Conservation (phyloP, 2,797 vertebrate species). For the Poecilia gillii region DNA sequence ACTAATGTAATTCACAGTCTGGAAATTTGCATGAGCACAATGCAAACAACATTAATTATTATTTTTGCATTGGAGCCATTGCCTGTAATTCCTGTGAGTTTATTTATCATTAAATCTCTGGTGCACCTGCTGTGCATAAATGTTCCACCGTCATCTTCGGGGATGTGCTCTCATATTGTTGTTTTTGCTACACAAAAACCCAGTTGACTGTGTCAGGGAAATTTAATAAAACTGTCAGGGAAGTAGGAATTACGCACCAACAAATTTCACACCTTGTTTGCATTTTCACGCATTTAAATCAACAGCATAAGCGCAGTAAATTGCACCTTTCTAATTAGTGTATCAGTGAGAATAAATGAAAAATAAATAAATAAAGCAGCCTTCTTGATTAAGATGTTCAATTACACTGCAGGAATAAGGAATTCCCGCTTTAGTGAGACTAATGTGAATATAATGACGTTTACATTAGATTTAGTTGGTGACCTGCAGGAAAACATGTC, state of each 20-base stretch:
- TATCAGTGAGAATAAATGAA: conserved; percentile 2
- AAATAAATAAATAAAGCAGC: not conserved
- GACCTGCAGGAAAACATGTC: not conserved
- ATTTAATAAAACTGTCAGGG: conserved; percentile 27
- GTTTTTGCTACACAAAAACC: conserved; percentile 20
- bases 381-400: conserved; percentile 10
- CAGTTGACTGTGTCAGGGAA: conserved; percentile 14
- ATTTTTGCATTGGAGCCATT: conserved; percentile 30
- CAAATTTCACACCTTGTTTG: conserved; percentile 45
- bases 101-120: conserved; percentile 12
- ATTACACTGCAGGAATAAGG: not conserved
- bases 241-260: conserved; percentile 39
- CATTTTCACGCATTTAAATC: conserved; percentile 42
- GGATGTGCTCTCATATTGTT: not conserved
- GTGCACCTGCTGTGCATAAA: conserved; percentile 2
- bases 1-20: conserved; percentile 45
- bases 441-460: not conserved
- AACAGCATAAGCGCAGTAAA: conserved; percentile 29
- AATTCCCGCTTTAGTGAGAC: not conserved
- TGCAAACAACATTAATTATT: conserved; percentile 55
- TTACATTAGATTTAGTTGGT: not conserved
- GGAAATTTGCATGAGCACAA: conserved; percentile 43
- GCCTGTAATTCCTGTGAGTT: conserved; percentile 27
- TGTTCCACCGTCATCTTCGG: conserved; percentile 15
- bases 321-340: conserved; percentile 26